phyloP scores from a whole-genome alignment of 2,113 vertebrate genomes.

The Varanus salvator region DNA sequence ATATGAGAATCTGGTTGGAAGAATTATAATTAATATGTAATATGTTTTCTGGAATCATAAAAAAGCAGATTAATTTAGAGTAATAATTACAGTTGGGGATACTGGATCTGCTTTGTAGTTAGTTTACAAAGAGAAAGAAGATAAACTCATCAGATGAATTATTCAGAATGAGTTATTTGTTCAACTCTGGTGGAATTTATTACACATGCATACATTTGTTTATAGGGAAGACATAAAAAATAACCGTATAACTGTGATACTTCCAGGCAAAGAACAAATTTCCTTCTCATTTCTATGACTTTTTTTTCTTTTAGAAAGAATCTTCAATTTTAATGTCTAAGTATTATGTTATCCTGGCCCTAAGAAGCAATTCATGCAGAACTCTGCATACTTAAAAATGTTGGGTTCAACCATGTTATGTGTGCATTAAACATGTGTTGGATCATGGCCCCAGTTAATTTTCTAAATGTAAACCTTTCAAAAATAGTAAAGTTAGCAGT shows the following conservation, averaged over 20 bases:
- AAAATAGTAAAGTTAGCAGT: neutral
- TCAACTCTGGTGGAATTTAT: slow-evolving; percentile 44
- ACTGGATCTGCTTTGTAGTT: slow-evolving; percentile 53
- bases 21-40: slow-evolving; percentile 19
- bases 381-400: neutral
- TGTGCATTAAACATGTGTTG: neutral
- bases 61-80: slow-evolving; percentile 48
- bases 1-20: neutral
- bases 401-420: slow-evolving; percentile 15
- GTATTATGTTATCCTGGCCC: slow-evolving; percentile 40
- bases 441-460: neutral
- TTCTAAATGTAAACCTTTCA: neutral
- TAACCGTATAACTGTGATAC: slow-evolving; percentile 35
- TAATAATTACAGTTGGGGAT: slow-evolving; percentile 50
- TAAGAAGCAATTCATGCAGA: neutral
- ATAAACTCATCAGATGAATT: slow-evolving; percentile 60
- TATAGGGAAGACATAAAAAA: slow-evolving; percentile 15
- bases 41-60: slow-evolving; percentile 15
- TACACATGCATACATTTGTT: slow-evolving; percentile 26
- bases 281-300: slow-evolving; percentile 45
- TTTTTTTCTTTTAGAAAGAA: neutral
- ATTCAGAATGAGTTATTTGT: slow-evolving; percentile 67
- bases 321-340: slow-evolving; percentile 4
- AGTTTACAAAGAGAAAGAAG: slow-evolving; percentile 49
- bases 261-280: slow-evolving; percentile 38